Evolutionary conservation across 1,140 invertebrate genomes (phyloP).

Genomic region (Drosophila jambulina): DNA sequence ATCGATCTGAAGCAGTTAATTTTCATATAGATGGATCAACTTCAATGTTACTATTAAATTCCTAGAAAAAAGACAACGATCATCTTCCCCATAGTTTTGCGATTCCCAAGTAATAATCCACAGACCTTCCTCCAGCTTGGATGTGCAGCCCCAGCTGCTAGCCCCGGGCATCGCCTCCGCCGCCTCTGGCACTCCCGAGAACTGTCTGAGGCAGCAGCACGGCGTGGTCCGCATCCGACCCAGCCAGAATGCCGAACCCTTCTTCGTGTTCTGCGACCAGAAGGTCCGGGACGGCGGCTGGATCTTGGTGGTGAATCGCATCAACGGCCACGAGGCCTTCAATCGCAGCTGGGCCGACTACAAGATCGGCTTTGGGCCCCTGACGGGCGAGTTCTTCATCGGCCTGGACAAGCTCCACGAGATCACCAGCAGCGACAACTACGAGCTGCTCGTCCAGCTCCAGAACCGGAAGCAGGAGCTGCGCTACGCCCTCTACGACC

Average conservation of each 20-base stretch:
- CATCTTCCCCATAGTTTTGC: background rate
- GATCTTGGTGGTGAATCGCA: conserved; percentile 58
- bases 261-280: conserved; percentile 68
- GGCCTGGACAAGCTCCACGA: conserved; percentile 65
- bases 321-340: conserved; percentile 62
- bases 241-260: conserved; percentile 36
- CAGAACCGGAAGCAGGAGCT: conserved; percentile 60
- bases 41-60: no score
- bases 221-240: conserved; percentile 61
- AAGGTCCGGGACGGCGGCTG: conserved; percentile 61
- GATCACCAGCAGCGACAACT: conserved; percentile 60
- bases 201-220: conserved; percentile 50
- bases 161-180: background rate
- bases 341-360: conserved; percentile 70
- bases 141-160: conserved; percentile 25
- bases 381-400: conserved; percentile 62
- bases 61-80: no score
- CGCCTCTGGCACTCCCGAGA: conserved; percentile 29
- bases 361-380: conserved; percentile 56
- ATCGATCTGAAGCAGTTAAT: no score
- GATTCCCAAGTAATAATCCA: background rate
- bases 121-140: conserved; percentile 14
- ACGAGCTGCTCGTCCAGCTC: conserved; percentile 61
- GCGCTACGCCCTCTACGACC: conserved; percentile 66
- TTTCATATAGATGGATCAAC: no score